Evolutionary conservation across 2,113 vertebrate genomes (phyloP).

Genomic region (Aleadryas rufinucha): DNA sequence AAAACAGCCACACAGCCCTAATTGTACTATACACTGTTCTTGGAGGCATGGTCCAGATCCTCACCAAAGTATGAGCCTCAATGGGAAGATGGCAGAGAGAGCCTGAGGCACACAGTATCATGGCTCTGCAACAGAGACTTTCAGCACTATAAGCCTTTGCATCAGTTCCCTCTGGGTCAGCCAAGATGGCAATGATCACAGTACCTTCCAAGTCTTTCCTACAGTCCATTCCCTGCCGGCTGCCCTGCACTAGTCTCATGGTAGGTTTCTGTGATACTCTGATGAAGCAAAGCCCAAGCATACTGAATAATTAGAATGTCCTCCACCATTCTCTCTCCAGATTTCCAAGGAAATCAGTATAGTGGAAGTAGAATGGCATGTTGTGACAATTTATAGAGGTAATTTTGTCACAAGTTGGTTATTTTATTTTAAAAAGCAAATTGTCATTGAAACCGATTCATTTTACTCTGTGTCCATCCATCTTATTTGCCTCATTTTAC

Average conservation of each 20-base stretch:
- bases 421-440: background rate
- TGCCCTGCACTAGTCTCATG: background rate
- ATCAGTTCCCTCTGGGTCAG: background rate
- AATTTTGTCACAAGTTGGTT: background rate
- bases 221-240: background rate
- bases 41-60: rapidly evolving
- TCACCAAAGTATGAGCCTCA: background rate
- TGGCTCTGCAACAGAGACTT: background rate
- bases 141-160: background rate
- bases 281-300: background rate
- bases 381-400: background rate
- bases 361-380: background rate
- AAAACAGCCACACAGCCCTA: background rate
- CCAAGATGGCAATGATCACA: background rate
- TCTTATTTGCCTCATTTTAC: background rate
- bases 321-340: background rate
- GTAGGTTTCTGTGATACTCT: background rate
- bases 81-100: background rate
- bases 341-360: background rate
- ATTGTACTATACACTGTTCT: background rate
- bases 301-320: background rate
- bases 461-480: background rate
- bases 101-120: background rate
- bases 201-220: background rate
- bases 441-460: background rate